Percentiles rank a stretch among this genome's conserved stretches.
Conservation (phyloP, 1,140 invertebrate species). For the Aphelenchoides avenae region DNA sequence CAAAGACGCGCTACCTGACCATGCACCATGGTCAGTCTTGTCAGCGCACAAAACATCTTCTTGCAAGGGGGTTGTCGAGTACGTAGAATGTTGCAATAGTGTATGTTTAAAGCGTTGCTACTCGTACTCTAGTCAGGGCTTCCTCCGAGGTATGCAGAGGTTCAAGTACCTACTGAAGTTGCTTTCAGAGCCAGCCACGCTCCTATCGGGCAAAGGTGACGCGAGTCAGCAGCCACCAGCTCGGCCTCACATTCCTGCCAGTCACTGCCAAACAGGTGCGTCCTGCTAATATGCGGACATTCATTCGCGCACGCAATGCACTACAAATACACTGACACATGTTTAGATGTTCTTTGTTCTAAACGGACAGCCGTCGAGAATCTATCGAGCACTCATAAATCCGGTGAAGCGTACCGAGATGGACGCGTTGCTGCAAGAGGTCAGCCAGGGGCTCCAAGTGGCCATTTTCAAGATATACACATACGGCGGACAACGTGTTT, state of each 20-base stretch:
- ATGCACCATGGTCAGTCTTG: too few species aligned
- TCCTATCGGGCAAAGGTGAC: slow-evolving; percentile 11
- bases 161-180: too few species aligned
- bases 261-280: slow-evolving; percentile 33
- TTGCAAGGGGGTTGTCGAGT: too few species aligned
- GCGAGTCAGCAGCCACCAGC: background rate
- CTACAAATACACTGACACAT: background rate
- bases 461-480: slow-evolving; percentile 43
- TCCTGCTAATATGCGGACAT: background rate
- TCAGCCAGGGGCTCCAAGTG: slow-evolving; percentile 34
- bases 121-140: too few species aligned
- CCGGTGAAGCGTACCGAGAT: slow-evolving; percentile 21
- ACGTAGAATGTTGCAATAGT: too few species aligned
- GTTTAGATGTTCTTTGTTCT: slow-evolving; percentile 42
- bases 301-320: background rate
- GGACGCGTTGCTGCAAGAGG: slow-evolving; percentile 37
- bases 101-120: too few species aligned
- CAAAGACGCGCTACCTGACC: too few species aligned
- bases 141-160: too few species aligned
- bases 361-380: slow-evolving; percentile 35
- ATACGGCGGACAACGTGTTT: slow-evolving; percentile 38
- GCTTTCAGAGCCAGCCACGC: too few species aligned
- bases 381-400: slow-evolving; percentile 41
- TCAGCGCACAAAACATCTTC: too few species aligned
- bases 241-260: slow-evolving; percentile 21